A percentile compares a stretch with the other conserved stretches of the same genome.
phyloP scores from a whole-genome alignment of 2,797 vertebrate genomes.

The Smutsia temminckii region DNA sequence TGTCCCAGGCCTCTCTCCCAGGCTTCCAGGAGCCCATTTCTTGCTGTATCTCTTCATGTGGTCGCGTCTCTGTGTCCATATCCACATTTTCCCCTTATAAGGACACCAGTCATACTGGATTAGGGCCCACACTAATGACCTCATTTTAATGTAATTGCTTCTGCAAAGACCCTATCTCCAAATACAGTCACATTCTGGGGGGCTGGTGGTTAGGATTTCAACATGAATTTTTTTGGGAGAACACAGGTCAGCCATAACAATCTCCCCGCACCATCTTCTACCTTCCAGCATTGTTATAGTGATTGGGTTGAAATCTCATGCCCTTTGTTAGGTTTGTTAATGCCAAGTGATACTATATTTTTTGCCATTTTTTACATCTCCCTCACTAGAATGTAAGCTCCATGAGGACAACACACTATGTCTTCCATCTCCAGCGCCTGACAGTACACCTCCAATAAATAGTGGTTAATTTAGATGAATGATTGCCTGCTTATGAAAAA shows the following conservation, averaged over 20 bases:
- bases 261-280: neutral
- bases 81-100: neutral
- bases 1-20: neutral
- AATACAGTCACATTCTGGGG: neutral
- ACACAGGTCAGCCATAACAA: neutral
- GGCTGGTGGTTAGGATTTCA: neutral
- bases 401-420: neutral
- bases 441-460: neutral
- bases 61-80: neutral
- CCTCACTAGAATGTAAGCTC: neutral
- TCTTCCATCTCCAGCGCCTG: neutral
- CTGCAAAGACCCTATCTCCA: neutral
- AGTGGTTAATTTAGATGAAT: neutral
- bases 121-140: neutral
- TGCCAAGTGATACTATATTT: neutral
- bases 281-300: neutral
- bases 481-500: neutral
- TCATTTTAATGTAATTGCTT: neutral
- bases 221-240: neutral
- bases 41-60: neutral
- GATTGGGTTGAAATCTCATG: neutral
- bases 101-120: neutral
- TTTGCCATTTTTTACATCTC: neutral
- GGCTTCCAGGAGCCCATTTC: neutral
- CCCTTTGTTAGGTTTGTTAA: neutral